Percentiles rank a stretch among this genome's conserved stretches.
Evolutionary conservation across 2,797 vertebrate genomes (phyloP).

Genomic region (Protosalanx chinensis): DNA sequence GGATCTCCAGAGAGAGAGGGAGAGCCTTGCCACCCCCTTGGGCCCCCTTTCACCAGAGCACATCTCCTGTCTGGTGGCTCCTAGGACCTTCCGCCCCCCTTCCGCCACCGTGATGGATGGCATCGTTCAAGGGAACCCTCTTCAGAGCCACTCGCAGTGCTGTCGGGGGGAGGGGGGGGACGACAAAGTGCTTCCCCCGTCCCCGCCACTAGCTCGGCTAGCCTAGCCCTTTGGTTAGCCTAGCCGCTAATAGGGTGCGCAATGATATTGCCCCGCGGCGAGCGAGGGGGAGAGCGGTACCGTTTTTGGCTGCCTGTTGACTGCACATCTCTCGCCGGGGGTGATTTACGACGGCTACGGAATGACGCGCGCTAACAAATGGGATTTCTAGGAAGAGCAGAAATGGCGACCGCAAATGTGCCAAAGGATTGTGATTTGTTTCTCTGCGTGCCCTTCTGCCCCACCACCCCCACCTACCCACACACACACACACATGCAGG

Average conservation of each 20-base stretch:
- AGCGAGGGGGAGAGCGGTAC: neutral
- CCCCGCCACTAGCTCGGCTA: neutral
- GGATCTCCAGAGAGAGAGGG: neutral
- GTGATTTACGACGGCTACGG: slow-evolving; percentile 15
- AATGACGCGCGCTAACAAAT: slow-evolving; percentile 14
- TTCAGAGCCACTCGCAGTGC: neutral
- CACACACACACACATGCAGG: neutral
- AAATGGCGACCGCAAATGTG: slow-evolving; percentile 11
- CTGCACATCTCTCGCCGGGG: neutral
- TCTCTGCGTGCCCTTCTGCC: neutral
- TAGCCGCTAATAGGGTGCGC: neutral
- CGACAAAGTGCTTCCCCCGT: slow-evolving; percentile 4
- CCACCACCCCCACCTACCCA: too few species aligned
- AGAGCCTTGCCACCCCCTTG: neutral
- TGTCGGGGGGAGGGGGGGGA: too few species aligned
- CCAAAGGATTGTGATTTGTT: slow-evolving; percentile 5
- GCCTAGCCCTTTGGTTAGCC: neutral
- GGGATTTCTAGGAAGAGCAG: neutral
- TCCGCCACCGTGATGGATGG: slow-evolving; percentile 16
- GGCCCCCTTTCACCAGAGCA: neutral
- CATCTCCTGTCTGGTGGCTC: neutral
- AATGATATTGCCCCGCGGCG: neutral
- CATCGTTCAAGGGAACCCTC: slow-evolving; percentile 13
- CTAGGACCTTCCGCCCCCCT: neutral
- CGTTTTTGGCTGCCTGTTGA: neutral